Evolutionary conservation across 2,113 vertebrate genomes (phyloP).

Genomic region (Erinaceus europaeus): DNA sequence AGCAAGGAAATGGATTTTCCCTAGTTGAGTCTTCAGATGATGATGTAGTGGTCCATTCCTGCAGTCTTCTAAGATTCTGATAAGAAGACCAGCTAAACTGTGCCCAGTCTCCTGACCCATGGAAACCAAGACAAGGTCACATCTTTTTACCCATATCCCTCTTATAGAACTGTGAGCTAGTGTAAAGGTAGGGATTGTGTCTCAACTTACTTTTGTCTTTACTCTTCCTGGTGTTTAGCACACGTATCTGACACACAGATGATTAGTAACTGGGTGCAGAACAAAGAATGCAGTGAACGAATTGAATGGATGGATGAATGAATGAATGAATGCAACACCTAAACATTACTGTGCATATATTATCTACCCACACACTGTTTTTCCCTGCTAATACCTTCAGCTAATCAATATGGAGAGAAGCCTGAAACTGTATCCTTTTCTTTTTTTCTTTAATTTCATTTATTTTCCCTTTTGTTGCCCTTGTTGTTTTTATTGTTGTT

Average conservation of each 20-base stretch:
- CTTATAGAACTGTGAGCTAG: background rate
- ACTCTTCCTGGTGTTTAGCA: background rate
- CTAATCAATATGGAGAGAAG: conserved; percentile 62
- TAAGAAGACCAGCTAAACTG: background rate
- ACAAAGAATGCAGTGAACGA: background rate
- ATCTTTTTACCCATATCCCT: background rate
- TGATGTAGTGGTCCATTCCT: background rate
- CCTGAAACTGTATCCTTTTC: conserved; percentile 68
- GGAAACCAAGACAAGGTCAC: background rate
- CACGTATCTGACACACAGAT: background rate
- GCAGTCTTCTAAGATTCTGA: background rate
- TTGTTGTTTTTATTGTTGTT: too few species aligned
- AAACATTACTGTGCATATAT: background rate
- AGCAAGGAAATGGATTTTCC: background rate
- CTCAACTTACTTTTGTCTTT: background rate
- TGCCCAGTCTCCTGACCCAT: background rate
- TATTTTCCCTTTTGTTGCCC: too few species aligned
- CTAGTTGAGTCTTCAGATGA: background rate
- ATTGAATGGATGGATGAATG: background rate
- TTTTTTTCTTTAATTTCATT: too few species aligned
- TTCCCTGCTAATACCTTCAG: conserved; percentile 19
- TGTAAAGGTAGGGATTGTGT: background rate
- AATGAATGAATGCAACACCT: background rate
- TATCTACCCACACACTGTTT: background rate
- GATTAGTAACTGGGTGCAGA: background rate